Conservation (phyloP, 2,888 invertebrate genomes). For the Phytoseiulus persimilis region DNA sequence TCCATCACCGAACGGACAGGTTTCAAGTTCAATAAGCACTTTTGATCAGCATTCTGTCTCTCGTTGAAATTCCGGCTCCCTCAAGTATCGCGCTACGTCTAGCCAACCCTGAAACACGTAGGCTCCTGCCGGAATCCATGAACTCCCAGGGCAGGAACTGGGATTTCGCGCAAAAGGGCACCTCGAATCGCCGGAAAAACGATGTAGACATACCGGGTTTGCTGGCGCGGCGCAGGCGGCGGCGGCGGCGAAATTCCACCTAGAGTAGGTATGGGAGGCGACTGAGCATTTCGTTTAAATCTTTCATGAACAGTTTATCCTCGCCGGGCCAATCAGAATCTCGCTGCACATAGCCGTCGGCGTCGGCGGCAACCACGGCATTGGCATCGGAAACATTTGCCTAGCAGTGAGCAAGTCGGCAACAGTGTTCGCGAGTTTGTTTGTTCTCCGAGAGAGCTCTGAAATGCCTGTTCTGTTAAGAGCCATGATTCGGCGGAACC, state of each 20-base stretch:
- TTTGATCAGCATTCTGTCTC: not conserved
- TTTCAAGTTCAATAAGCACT: not conserved
- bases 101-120: no score
- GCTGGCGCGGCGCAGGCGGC: not conserved
- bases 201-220: not conserved
- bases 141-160: no score
- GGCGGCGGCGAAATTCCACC: not conserved
- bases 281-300: not conserved
- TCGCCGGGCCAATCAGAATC: not conserved
- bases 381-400: not conserved
- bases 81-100: no score
- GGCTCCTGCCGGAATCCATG: no score
- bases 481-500: not conserved
- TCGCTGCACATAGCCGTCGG: not conserved
- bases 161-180: not conserved
- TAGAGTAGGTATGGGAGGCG: not conserved
- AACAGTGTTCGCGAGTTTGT: not conserved
- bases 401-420: not conserved
- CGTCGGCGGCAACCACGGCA: not conserved
- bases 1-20: not conserved
- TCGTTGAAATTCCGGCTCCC: not conserved
- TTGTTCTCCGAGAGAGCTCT: not conserved
- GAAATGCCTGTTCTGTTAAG: not conserved
- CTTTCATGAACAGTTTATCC: conserved; percentile 5
- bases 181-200: not conserved